Evolutionary conservation across 2,113 vertebrate genomes (phyloP).

Genomic region (Halcyon malimbica): DNA sequence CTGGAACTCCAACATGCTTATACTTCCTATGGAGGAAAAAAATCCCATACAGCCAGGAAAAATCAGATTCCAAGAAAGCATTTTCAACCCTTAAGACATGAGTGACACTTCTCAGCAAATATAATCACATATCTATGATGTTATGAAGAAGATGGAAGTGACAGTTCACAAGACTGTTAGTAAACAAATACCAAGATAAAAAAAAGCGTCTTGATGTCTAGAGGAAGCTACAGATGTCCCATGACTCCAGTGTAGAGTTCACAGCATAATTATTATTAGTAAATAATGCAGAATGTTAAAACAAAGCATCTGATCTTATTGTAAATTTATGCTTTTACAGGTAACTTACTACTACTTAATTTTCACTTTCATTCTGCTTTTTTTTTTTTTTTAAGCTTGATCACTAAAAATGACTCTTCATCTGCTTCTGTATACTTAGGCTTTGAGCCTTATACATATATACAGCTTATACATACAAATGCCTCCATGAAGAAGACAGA

Average conservation of each 20-base stretch:
- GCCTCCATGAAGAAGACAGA: neutral
- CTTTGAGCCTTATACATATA: neutral
- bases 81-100: slow-evolving; percentile 4
- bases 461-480: neutral
- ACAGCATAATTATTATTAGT: slow-evolving; percentile 15
- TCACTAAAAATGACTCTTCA: neutral
- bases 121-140: slow-evolving; percentile 23
- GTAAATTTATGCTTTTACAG: neutral
- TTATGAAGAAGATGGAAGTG: slow-evolving; percentile 38
- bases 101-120: neutral
- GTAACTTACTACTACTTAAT: neutral
- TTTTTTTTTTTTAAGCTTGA: neutral
- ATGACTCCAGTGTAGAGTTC: neutral
- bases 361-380: neutral
- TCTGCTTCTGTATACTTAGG: neutral
- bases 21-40: neutral
- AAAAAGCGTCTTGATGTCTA: neutral
- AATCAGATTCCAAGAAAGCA: neutral
- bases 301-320: neutral
- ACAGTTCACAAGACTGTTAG: slow-evolving; percentile 8
- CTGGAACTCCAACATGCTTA: neutral
- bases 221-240: neutral
- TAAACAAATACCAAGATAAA: slow-evolving; percentile 43
- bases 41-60: neutral
- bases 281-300: neutral